These are phyloP conservation scores for Drosophila oshimai DNA, from an alignment of 1,140 invertebrate species.

Conservation along the genomic window DNA sequence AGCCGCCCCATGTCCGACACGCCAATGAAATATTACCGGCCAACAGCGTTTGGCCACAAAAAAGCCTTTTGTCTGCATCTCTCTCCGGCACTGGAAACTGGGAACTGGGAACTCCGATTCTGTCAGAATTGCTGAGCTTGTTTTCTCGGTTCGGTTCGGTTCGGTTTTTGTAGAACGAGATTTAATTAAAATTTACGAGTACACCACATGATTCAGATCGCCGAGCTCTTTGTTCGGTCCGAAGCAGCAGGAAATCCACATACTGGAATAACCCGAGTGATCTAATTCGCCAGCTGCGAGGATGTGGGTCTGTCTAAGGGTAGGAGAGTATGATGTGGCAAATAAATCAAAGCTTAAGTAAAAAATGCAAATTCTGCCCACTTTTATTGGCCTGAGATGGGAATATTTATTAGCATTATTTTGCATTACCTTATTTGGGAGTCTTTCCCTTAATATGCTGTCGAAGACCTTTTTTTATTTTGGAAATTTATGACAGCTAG, in stretches of 20 bases:
- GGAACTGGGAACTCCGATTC: conserved; percentile 65
- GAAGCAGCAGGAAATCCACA: conserved; percentile 68
- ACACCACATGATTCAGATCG: conserved; percentile 33
- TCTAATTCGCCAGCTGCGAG: conserved; percentile 68
- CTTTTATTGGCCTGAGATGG: conserved; percentile 18
- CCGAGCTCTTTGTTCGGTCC: conserved; percentile 39
- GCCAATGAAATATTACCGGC: conserved; percentile 68
- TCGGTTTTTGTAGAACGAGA: conserved; percentile 47
- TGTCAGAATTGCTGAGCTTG: conserved; percentile 45
- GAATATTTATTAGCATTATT: conserved; percentile 16
- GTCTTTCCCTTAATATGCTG: neutral
- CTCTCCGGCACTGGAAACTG: conserved; percentile 58
- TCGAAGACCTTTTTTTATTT: conserved; percentile 4
- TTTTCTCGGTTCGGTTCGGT: too few species aligned
- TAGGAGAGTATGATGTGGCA: conserved; percentile 9
- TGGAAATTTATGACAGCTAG: conserved; percentile 18
- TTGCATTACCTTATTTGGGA: conserved; percentile 12
- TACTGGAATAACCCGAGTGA: conserved; percentile 72
- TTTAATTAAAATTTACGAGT: conserved; percentile 77
- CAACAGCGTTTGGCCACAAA: conserved; percentile 43
- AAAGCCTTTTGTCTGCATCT: conserved; percentile 59
- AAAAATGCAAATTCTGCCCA: conserved; percentile 27
- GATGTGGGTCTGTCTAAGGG: conserved; percentile 46
- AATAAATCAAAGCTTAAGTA: conserved; percentile 40
- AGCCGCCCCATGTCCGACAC: conserved; percentile 62